Evolutionary conservation across 2,888 invertebrate genomes (phyloP).

Genomic region (Himalopsyche tibetana): DNA sequence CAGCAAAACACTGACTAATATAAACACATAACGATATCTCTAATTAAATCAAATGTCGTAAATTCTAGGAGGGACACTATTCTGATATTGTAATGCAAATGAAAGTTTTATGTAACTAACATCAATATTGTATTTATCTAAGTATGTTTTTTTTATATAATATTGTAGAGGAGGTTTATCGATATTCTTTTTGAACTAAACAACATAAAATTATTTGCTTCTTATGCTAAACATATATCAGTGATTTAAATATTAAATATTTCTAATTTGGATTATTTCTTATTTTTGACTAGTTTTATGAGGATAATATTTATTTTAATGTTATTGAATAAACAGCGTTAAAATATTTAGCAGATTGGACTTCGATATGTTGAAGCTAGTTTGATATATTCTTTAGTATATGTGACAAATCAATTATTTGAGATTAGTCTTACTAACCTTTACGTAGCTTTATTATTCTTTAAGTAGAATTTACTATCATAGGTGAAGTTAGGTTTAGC

Average conservation of each 20-base stretch:
- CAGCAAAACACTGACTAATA: no score
- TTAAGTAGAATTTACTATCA: no score
- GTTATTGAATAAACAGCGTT: neutral
- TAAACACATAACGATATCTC: no score
- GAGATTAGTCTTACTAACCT: no score
- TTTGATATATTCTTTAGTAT: no score
- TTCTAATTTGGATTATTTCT: neutral
- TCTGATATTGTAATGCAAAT: neutral
- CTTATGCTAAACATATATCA: neutral
- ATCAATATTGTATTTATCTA: conserved; percentile 11
- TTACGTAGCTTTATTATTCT: no score
- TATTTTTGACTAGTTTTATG: neutral
- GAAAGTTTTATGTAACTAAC: neutral
- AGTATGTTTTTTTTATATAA: neutral
- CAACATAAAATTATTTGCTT: neutral
- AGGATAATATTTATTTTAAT: neutral
- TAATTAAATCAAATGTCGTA: no score
- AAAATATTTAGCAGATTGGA: no score
- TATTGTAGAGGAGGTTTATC: neutral
- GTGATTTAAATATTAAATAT: neutral
- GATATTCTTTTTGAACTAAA: conserved; percentile 11
- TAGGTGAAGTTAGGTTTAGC: no score
- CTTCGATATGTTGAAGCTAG: no score
- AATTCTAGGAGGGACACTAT: neutral
- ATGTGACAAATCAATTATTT: no score